phyloP scores from a whole-genome alignment of 2,888 invertebrate species.

The Philereme transversata region DNA sequence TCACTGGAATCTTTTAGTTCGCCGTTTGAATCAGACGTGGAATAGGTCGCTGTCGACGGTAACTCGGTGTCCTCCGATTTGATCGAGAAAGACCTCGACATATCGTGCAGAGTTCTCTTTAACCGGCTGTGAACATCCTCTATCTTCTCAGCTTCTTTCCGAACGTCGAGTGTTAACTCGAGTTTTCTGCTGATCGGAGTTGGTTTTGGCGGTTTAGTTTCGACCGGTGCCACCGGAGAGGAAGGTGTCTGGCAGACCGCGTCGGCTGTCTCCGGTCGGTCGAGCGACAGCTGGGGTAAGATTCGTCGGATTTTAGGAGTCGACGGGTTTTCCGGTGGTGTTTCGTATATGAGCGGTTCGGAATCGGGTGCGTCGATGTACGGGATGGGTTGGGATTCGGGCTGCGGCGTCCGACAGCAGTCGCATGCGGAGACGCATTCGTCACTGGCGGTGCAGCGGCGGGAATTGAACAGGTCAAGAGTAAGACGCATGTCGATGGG shows the following conservation, averaged over 20 bases:
- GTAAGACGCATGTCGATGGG: slow-evolving; percentile 72
- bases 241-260: slow-evolving; percentile 71
- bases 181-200: slow-evolving; percentile 49
- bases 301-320: slow-evolving; percentile 75
- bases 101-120: slow-evolving; percentile 61
- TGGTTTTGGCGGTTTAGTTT: slow-evolving; percentile 38
- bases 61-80: slow-evolving; percentile 71
- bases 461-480: slow-evolving; percentile 64
- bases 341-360: slow-evolving; percentile 77
- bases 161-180: slow-evolving; percentile 62
- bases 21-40: slow-evolving; percentile 68
- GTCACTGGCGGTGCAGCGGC: slow-evolving; percentile 67
- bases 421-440: slow-evolving; percentile 78
- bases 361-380: slow-evolving; percentile 76
- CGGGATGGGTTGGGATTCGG: slow-evolving; percentile 71
- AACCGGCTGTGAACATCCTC: slow-evolving; percentile 65
- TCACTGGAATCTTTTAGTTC: slow-evolving; percentile 38
- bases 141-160: slow-evolving; percentile 56
- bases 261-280: slow-evolving; percentile 66
- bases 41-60: slow-evolving; percentile 65
- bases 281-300: slow-evolving; percentile 72
- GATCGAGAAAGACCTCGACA: slow-evolving; percentile 65
- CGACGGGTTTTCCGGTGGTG: slow-evolving; percentile 54
- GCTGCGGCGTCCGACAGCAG: slow-evolving; percentile 76
- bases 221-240: slow-evolving; percentile 47